phyloP scores from a whole-genome alignment of 2,797 vertebrate genomes.

The Myotis pilosus region DNA sequence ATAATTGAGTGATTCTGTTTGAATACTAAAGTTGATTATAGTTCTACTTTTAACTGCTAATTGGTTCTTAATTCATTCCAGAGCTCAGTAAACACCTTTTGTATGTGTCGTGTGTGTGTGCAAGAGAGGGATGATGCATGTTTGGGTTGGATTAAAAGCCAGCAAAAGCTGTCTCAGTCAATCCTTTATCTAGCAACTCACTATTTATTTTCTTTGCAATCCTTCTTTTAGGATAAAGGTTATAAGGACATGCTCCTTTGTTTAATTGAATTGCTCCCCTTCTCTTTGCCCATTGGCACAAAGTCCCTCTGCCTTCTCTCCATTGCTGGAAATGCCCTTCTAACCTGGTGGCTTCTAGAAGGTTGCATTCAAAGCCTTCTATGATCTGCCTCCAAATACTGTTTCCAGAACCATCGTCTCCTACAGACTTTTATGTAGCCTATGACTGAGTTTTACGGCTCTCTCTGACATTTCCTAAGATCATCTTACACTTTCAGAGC shows the following conservation, averaged over 20 bases:
- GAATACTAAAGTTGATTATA: neutral
- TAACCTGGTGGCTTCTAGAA: neutral
- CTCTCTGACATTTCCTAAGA: neutral
- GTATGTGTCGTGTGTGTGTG: neutral
- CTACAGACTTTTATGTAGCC: neutral
- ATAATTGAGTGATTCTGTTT: neutral
- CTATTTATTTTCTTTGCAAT: neutral
- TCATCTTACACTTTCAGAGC: neutral
- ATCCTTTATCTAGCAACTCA: neutral
- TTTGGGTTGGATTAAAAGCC: neutral
- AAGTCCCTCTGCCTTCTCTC: neutral
- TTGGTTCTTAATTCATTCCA: neutral
- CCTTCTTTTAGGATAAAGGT: neutral
- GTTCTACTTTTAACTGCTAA: slow-evolving; percentile 8
- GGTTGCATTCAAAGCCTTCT: neutral
- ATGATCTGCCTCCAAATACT: neutral
- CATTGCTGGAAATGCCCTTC: neutral
- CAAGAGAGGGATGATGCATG: rapidly evolving
- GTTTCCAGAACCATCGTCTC: neutral
- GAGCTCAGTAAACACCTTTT: neutral
- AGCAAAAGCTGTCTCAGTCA: neutral
- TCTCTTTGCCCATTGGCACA: neutral
- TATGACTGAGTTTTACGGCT: neutral
- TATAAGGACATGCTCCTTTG: neutral
- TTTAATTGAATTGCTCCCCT: neutral